A percentile compares a stretch with the other conserved stretches of the same genome.
Conservation (phyloP, 2,888 invertebrate genomes). For the Gastracanthus pulcherrimus region DNA sequence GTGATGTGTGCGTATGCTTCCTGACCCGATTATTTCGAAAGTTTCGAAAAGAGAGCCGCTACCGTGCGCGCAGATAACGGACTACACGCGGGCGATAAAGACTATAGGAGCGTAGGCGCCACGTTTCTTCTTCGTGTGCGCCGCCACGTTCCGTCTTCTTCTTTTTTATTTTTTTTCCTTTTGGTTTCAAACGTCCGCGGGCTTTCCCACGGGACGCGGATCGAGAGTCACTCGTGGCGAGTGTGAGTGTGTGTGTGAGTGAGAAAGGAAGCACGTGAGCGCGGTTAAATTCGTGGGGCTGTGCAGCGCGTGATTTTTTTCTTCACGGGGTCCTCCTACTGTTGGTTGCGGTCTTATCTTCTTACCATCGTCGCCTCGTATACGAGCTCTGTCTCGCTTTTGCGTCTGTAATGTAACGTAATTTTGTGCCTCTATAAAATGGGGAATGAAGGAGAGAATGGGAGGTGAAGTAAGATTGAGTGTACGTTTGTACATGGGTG, state of each 20-base stretch:
- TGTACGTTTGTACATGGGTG: background rate
- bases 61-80: constrained; percentile 18
- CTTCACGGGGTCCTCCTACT: no score
- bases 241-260: no score
- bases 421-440: no score
- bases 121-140: background rate
- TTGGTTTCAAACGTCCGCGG: no score
- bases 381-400: no score
- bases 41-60: constrained; percentile 14
- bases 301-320: background rate
- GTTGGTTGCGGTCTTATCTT: no score
- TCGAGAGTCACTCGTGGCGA: background rate
- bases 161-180: no score
- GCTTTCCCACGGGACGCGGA: constrained; percentile 8
- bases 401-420: no score
- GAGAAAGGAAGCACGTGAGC: background rate
- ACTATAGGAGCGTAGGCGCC: background rate
- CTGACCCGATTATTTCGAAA: constrained; percentile 54
- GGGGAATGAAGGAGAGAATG: no score
- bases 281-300: constrained; percentile 17
- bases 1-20: constrained; percentile 25
- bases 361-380: no score
- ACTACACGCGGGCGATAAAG: background rate
- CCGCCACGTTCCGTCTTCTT: background rate
- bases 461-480: no score